Evolutionary conservation across 2,888 invertebrate genomes (phyloP), one percentile per base, ranked within the genome.

Genomic region (Cantharis rufa): DNA sequence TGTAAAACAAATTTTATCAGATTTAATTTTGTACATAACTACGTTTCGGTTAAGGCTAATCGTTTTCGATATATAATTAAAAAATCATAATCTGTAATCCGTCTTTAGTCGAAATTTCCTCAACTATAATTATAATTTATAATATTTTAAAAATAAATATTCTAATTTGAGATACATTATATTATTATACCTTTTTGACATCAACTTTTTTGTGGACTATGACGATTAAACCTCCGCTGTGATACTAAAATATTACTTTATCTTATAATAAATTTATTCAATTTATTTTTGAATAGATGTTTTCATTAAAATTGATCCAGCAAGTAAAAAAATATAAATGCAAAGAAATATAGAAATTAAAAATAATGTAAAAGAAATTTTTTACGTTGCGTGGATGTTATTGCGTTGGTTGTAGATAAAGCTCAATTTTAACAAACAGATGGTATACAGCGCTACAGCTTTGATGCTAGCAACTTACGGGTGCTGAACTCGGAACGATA

Each of bases 341-440:
- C n/a, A 48, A 48, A 5, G n/a, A 48, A n/a, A 48, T 48, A n/a
- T 7, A 48, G 7, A 48, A 48, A 48, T 48, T 48, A 48, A 48
- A 48, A 48, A 48, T 48, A n/a, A 48, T 48, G 13, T 32, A 13
- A 32, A 32, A 32, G 11, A n/a, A 32, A 11, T n/a, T 48, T 48
- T 48, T 48, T n/a, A n/a, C 5, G 7, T n/a, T 48, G 48, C 48
- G n/a, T 48, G n/a, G 48, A n/a, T 48, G 48, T 48, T 48, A 48
- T 48, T 48, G 48, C 48, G 18, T 66, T 66, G 64, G 64, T 66
- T 21, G 24, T 72, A 79, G 79, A 80, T 80, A 83, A 84, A 85
- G 83, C 82, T 84, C 81, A 84, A 84, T 81, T 81, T 82, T 83
- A 84, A 84, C 84, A 84, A 83, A 84, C 85, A 85, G 84, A 85